Evolutionary conservation across 2,888 invertebrate genomes (phyloP).

Genomic region (Caenorhabditis becei): DNA sequence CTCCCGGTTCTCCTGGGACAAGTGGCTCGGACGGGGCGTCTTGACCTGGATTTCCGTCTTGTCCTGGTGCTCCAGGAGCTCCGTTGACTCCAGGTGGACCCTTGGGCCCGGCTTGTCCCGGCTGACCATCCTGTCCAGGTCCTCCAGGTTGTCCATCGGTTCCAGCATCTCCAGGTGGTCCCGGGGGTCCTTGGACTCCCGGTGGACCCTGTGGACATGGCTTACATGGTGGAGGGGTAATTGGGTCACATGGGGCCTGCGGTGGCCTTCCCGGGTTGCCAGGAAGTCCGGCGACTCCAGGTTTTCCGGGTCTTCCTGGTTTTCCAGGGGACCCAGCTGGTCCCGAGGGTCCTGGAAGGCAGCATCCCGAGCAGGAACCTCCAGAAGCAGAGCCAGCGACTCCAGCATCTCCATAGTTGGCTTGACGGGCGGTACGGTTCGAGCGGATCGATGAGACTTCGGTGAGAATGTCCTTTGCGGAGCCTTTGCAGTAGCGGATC

Average conservation of each 20-base stretch:
- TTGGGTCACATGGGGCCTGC: constrained; percentile 66
- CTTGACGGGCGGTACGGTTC: constrained; percentile 76
- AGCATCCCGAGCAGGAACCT: constrained; percentile 68
- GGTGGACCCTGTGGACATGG: constrained; percentile 70
- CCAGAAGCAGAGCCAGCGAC: constrained; percentile 66
- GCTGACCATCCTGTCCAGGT: constrained; percentile 73
- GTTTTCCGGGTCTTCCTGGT: constrained; percentile 66
- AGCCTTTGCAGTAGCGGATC: constrained; percentile 78
- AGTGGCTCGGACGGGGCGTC: constrained; percentile 68
- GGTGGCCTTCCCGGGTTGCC: constrained; percentile 67
- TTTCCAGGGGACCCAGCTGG: constrained; percentile 69
- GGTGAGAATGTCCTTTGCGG: constrained; percentile 79
- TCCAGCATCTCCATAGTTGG: constrained; percentile 60
- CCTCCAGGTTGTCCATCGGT: constrained; percentile 69
- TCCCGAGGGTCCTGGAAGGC: constrained; percentile 65
- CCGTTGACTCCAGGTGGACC: constrained; percentile 74
- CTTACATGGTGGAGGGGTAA: constrained; percentile 68
- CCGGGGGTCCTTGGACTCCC: constrained; percentile 64
- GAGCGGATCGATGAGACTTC: constrained; percentile 67
- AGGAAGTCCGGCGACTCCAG: constrained; percentile 69
- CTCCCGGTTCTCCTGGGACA: constrained; percentile 72
- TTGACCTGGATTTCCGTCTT: constrained; percentile 69
- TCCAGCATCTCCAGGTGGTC: constrained; percentile 66
- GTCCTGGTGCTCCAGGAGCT: constrained; percentile 72
- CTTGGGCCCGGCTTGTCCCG: constrained; percentile 77